These are phyloP conservation scores for Hyles lineata DNA, from an alignment of 2,888 invertebrate species.

Conservation along the genomic window DNA sequence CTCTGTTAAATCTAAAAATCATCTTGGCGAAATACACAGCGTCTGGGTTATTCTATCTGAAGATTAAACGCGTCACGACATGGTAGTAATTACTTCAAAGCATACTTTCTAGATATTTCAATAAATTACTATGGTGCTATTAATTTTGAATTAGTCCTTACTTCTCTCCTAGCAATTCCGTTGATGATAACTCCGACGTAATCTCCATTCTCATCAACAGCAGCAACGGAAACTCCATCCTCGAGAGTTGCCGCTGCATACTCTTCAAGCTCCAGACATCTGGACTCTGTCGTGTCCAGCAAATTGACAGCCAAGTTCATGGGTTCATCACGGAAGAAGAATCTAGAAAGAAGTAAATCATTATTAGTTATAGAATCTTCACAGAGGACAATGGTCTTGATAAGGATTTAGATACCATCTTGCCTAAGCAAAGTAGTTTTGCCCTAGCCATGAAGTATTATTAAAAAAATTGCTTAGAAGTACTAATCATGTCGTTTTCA, in stretches of 20 bases:
- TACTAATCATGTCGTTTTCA: too few relatives aligned
- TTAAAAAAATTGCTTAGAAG: too few relatives aligned
- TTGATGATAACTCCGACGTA: constrained; percentile 85
- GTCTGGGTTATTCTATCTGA: too few relatives aligned
- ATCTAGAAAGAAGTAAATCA: constrained; percentile 61
- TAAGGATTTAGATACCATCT: too few relatives aligned
- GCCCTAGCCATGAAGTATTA: too few relatives aligned
- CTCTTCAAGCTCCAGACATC: constrained; percentile 87
- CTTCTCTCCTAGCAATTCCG: constrained; percentile 72
- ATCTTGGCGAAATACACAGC: too few relatives aligned
- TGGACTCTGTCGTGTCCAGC: constrained; percentile 84
- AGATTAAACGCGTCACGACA: too few relatives aligned
- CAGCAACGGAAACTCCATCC: constrained; percentile 87
- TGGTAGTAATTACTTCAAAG: too few relatives aligned
- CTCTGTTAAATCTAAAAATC: too few relatives aligned
- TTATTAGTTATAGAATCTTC: neutral
- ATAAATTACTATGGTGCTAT: neutral
- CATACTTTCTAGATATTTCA: neutral
- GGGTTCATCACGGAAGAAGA: constrained; percentile 90
- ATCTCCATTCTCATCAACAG: constrained; percentile 84
- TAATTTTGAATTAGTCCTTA: constrained; percentile 44
- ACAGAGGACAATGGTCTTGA: too few relatives aligned
- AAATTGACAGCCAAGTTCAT: constrained; percentile 86
- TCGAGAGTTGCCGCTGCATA: constrained; percentile 85
- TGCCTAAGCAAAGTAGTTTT: too few relatives aligned